Base-by-base conservation (phyloP, 2,888 invertebrate genomes). In the Xestia sexstrigata region DNA sequence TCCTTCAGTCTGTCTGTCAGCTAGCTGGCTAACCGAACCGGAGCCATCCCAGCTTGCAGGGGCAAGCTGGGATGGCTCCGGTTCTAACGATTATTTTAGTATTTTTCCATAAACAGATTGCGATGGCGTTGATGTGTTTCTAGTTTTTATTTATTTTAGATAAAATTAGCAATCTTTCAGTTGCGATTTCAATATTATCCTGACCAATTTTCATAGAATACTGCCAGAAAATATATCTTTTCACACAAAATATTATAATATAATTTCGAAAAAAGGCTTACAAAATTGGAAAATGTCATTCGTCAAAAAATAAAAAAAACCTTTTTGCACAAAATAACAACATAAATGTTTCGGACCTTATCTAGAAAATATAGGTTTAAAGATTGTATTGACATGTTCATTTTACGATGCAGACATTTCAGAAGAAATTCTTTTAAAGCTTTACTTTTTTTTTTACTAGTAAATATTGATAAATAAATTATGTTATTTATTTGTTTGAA, bases 321-420 rank as follows among this genome's bases (percentile, higher is more conserved):
- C 11, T 8, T 26, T 6, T 30, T 68, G 42, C 45, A 26, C 45
- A 60, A 70, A 78, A 63, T 62, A 52, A 45, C 3, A 23, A 77
- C 49, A 35, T 63, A 78, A 78, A 52, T 45, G 11, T 62, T 26
- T 77, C 77, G 20, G 39, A n/a, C 30, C 9, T 52, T 15, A 8
- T 68, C 45, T 67, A 49, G 9, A 62, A 63, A 52, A 35, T 26
- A 52, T 9, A 78, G 17, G 45, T 39, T 45, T 62, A 17, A 26
- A 77, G 26, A 70, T 69, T 68, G 63, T 47, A 55, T 70, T 70
- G 69, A 63, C 62, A 70, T 45, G 7, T 77, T 63, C 23, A 52
- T 78, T 63, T 45, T 45, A 26, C 2, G 35, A 62, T 35, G 17
- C 8, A 77, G 35, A 62, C 6, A 45, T 45, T 76, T 45, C 9